Percentiles rank a stretch among this genome's conserved stretches.
phyloP scores from a whole-genome alignment of 2,888 invertebrate species.

The Ferdinandea cuprea region DNA sequence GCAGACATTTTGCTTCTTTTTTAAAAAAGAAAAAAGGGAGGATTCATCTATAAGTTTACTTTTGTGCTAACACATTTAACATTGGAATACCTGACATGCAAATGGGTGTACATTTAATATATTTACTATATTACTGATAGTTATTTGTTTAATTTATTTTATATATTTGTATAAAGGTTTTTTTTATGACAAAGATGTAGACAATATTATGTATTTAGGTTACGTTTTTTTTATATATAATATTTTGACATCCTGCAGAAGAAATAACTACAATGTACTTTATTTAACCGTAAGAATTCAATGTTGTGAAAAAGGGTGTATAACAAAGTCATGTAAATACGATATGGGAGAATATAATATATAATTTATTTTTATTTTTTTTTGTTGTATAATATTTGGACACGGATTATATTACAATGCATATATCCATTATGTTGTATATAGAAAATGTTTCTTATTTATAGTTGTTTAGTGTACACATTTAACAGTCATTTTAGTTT shows the following conservation, averaged over 20 bases:
- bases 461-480: constrained; percentile 64
- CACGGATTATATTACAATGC: constrained; percentile 50
- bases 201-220: constrained; percentile 54
- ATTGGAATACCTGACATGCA: constrained; percentile 63
- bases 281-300: constrained; percentile 40
- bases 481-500: constrained; percentile 65
- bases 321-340: constrained; percentile 61
- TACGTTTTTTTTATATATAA: constrained; percentile 23
- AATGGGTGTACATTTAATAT: constrained; percentile 53
- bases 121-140: constrained; percentile 32
- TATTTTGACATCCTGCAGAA: constrained; percentile 55
- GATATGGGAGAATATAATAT: constrained; percentile 51
- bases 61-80: constrained; percentile 70
- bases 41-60: constrained; percentile 48
- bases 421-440: constrained; percentile 61
- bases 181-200: constrained; percentile 48
- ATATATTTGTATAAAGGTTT: constrained; percentile 48
- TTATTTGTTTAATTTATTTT: constrained; percentile 30
- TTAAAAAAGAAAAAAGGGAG: constrained; percentile 35
- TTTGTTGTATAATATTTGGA: constrained; percentile 58
- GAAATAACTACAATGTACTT: constrained; percentile 44
- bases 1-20: constrained; percentile 57
- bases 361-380: constrained; percentile 14
- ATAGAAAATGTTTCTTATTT: constrained; percentile 68
- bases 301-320: constrained; percentile 65